Base-by-base conservation (phyloP, 2,888 invertebrate genomes). In the Orchesella flavescens region DNA sequence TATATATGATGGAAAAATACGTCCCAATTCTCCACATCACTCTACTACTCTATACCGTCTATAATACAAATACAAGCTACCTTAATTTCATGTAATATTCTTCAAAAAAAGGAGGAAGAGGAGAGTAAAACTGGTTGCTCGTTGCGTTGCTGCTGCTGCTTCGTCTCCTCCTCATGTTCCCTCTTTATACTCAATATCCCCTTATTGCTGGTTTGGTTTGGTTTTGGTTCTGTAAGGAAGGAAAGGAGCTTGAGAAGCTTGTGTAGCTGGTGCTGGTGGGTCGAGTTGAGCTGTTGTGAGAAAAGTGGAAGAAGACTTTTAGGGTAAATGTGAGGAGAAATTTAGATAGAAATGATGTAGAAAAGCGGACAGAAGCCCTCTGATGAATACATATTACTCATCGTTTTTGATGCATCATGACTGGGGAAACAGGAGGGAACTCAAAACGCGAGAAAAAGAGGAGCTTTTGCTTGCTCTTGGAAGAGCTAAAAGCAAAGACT, bases 331-430 rank as follows among this genome's bases (percentile, higher is more conserved):
- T 63, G 63, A 63, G 24, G 17, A 46, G 74, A 74, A 74, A 63
- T 74, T 74, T 63, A 74, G 74, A 76, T 76, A 57, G 66, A 76
- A 76, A 76, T 76, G 75, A 65, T 66, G 75, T 43, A 66, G 76
- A 76, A 76, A 76, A 76, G 65, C 66, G 65, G 66, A 44, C 55
- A 76, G 15, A 44, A 63, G 68, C 44, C 46, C 23, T 23, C 46
- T 57, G 77, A 77, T 77, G 77, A 77, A 77, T 77, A 77, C 77
- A 77, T 77, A 77, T 77, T 77, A 77, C 77, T 69, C 77, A 76
- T 76, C 66, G 61, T 63, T 74, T 19, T 59, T 34, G 34, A 34
- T 34, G 34, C 34, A 34, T 34, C 34, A 34, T 34, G 34, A 34
- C 34, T 34, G 34, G 34, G 34, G 34, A 34, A 34, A 34, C 34